Evolutionary conservation across 2,888 invertebrate species (phyloP), one percentile per base, ranked within the genome.

Genomic region (Drosophila suboccidentalis): DNA sequence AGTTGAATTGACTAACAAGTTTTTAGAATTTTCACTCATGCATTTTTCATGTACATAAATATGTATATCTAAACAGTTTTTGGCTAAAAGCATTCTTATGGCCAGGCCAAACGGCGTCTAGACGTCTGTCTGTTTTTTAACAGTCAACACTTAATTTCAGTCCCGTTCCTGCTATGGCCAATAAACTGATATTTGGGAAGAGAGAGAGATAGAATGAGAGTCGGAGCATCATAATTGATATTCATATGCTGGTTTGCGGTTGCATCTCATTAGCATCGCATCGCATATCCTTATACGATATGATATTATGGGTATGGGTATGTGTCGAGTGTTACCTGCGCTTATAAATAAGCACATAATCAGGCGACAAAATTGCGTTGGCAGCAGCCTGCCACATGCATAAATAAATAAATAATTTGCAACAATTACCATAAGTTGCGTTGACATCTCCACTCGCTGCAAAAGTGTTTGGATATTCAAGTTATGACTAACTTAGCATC

Each of bases 301-400:
- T 54, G 54, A 34, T 39, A 11, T 13, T 49, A 22, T 53, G 22
- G 41, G 36, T 53, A 8, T 46, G 19, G 5, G 22, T 4, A 34
- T 65, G 47, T 50, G 32, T 44, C 38, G 49, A 38, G 60, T 39
- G 54, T 70, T 76, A 76, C 76, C 90, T 84, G 88, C 43, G 72
- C 72, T 78, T 73, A 70, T 85, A 84, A 90, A 89, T 82, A 88
- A 85, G 86, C 83, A 88, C 86, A 90, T 88, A 88, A 84, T 84
- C 84, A 88, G 90, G 90, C 88, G 90, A 80, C 87, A 88, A 82
- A 82, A 63, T 57, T 58, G 80, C 62, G 62, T 64, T 54, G 62
- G 57, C 62, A 65, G 50, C 36, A 39, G 22, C 46, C 41, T 17
- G 26, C 39, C 32, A 44, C 77, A 67, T 75, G 87, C 87, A 89